Evolutionary conservation across 2,888 invertebrate species (phyloP).

Genomic region (Dichetophora obliterata): DNA sequence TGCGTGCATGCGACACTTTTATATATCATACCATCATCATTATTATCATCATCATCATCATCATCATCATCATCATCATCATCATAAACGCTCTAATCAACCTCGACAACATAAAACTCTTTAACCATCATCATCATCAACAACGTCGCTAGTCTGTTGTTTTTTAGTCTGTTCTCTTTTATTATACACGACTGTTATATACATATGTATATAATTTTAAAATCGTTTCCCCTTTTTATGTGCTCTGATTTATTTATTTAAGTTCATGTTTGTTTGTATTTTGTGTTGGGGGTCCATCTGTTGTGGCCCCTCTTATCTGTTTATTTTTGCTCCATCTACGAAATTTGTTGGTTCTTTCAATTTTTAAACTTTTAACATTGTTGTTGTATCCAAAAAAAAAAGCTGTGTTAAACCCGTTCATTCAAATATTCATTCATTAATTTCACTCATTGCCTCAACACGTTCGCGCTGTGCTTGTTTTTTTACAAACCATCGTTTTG

Average conservation of each 20-base stretch:
- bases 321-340: not conserved
- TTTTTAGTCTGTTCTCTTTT: not conserved
- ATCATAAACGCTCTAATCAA: not conserved
- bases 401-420: not conserved
- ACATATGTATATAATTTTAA: not conserved
- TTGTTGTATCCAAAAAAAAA: not conserved
- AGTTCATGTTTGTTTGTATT: not conserved
- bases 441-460: slow-evolving; percentile 6
- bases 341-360: not conserved
- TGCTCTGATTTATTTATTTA: not conserved
- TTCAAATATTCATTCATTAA: slow-evolving; percentile 46
- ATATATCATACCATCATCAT: not conserved
- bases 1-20: not conserved
- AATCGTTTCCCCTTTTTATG: not conserved
- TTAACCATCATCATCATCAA: not conserved
- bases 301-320: too few relatives aligned
- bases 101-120: not conserved
- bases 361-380: not conserved
- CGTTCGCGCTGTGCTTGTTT: slow-evolving; percentile 17
- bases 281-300: not conserved
- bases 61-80: not conserved
- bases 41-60: not conserved
- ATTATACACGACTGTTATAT: not conserved
- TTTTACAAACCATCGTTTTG: not conserved
- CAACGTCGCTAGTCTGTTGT: not conserved